phyloP scores from a whole-genome alignment of 1,140 invertebrate genomes.

The Bradysia coprophila region DNA sequence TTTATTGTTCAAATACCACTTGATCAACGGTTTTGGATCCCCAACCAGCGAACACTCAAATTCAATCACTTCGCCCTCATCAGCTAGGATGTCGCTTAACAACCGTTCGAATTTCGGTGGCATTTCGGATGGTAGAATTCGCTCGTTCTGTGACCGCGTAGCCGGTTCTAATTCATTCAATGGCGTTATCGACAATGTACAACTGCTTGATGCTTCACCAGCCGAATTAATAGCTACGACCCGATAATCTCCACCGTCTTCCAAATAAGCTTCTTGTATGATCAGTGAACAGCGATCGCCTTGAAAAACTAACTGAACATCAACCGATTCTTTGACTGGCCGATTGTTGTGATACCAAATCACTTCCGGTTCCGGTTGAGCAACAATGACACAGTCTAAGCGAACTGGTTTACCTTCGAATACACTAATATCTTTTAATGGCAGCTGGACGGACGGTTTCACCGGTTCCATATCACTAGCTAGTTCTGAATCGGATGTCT shows the following conservation, averaged over 20 bases:
- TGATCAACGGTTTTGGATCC: conserved; percentile 45
- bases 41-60: conserved; percentile 54
- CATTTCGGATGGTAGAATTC: conserved; percentile 12
- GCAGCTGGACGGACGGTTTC: conserved; percentile 50
- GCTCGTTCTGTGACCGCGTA: conserved; percentile 8
- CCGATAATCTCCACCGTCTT: conserved; percentile 61
- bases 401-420: conserved; percentile 48
- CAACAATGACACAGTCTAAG: conserved; percentile 65
- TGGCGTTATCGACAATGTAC: conserved; percentile 33
- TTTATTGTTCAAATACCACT: conserved; percentile 55
- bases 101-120: conserved; percentile 52
- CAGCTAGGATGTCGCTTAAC: conserved; percentile 42
- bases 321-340: conserved; percentile 68
- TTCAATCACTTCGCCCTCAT: conserved; percentile 45
- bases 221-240: conserved; percentile 64
- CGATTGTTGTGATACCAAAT: conserved; percentile 74
- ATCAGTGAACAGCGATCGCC: conserved; percentile 63
- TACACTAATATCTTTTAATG: conserved; percentile 45
- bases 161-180: conserved; percentile 16
- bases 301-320: conserved; percentile 57
- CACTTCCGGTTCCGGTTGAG: conserved; percentile 70
- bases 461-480: conserved; percentile 49
- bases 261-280: conserved; percentile 51
- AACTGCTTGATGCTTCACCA: conserved; percentile 57
- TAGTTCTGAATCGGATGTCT: conserved; percentile 53